phyloP scores from a whole-genome alignment of 2,797 vertebrate species.

The Odontamblyopus lacepedii region DNA sequence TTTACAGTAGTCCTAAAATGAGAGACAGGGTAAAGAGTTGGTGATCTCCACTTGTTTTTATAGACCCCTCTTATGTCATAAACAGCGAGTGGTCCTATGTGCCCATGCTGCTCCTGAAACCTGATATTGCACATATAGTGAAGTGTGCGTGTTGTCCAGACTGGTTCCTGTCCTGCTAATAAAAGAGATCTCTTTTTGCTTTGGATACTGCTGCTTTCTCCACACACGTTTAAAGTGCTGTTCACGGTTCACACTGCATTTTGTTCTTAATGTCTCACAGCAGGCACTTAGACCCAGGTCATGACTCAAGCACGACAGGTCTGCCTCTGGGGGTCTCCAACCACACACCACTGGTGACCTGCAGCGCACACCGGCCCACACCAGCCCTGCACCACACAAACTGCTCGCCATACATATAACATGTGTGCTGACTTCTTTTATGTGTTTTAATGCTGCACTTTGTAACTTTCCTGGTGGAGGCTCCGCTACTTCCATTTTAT shows the following conservation, averaged over 20 bases:
- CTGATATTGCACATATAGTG: conserved; percentile 45
- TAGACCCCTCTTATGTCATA: conserved; percentile 50
- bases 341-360: conserved; percentile 46
- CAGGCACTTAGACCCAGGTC: conserved; percentile 68
- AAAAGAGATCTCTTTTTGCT: conserved; percentile 78
- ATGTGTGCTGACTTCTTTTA: background rate
- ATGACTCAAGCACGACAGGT: conserved; percentile 80
- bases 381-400: conserved; percentile 24
- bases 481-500: background rate
- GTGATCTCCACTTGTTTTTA: conserved; percentile 19
- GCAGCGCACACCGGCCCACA: conserved; percentile 42
- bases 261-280: conserved; percentile 79
- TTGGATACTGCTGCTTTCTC: conserved; percentile 75
- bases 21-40: background rate
- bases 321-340: conserved; percentile 66
- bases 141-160: conserved; percentile 54
- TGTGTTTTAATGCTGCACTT: background rate
- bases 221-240: conserved; percentile 74
- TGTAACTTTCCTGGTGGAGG: background rate
- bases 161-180: conserved; percentile 71
- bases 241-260: conserved; percentile 81
- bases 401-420: background rate
- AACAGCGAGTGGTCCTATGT: conserved; percentile 48
- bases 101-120: conserved; percentile 64
- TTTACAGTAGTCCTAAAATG: background rate